Percentiles rank a stretch among this genome's conserved stretches.
Evolutionary conservation across 1,140 invertebrate species (phyloP).

Genomic region (Drosophila ficusphila): DNA sequence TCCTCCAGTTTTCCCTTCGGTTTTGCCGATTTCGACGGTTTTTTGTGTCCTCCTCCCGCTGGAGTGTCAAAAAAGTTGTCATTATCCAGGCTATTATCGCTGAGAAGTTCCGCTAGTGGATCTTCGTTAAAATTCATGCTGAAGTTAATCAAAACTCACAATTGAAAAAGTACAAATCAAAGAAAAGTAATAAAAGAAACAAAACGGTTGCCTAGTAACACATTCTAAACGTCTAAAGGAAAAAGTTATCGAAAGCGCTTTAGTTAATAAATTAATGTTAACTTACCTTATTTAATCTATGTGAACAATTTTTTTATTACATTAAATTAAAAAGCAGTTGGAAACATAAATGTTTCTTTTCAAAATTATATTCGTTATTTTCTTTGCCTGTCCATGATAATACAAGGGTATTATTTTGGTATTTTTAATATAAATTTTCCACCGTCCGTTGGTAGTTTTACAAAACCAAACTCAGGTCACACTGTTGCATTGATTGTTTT

Average conservation of each 20-base stretch:
- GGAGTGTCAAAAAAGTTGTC: conserved; percentile 85
- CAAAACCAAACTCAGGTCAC: not conserved
- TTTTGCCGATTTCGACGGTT: conserved; percentile 39
- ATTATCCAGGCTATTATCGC: conserved; percentile 85
- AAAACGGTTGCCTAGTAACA: conserved; percentile 63
- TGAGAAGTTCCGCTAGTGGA: conserved; percentile 83
- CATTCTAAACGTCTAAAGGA: conserved; percentile 10
- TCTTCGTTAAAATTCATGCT: conserved; percentile 83
- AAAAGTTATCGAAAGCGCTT: not conserved
- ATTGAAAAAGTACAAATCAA: not conserved
- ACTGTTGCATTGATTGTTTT: conserved; percentile 1
- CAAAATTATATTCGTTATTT: too few relatives aligned
- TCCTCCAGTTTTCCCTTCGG: conserved; percentile 71
- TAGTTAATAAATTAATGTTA: too few relatives aligned
- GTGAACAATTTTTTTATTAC: too few relatives aligned
- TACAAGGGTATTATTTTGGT: too few relatives aligned
- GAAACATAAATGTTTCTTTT: too few relatives aligned
- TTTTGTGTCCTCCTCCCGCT: conserved; percentile 41
- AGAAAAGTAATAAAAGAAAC: conserved; percentile 4
- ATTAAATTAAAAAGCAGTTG: too few relatives aligned
- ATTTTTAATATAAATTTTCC: not conserved
- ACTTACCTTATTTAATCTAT: too few relatives aligned
- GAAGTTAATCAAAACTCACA: not conserved
- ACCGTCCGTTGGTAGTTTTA: not conserved
- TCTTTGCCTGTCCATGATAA: not conserved